phyloP scores from a whole-genome alignment of 2,888 invertebrate genomes.

The Esperia sulphurella region DNA sequence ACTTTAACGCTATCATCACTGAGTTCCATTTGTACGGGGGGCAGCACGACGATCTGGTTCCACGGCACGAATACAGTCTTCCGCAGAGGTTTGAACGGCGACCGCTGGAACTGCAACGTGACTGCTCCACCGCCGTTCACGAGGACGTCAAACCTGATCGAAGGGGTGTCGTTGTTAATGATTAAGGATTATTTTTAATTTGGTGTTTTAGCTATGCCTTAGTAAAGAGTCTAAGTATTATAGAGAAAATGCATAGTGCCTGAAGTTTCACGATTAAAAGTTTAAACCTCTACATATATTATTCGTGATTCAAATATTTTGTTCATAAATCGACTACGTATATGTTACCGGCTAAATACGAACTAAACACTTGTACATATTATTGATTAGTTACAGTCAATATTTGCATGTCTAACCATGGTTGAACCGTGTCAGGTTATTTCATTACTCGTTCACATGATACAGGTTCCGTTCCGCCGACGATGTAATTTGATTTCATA shows the following conservation, averaged over 20 bases:
- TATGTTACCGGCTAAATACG: not conserved
- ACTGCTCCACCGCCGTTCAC: slow-evolving; percentile 99
- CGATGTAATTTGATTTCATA: slow-evolving; percentile 55
- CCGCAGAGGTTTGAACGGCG: slow-evolving; percentile 93
- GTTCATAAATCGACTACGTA: too few species aligned
- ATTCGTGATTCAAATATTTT: too few species aligned
- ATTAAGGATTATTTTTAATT: too few species aligned
- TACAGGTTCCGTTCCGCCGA: slow-evolving; percentile 45
- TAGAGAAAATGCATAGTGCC: too few species aligned
- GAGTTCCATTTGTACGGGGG: slow-evolving; percentile 92
- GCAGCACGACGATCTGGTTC: slow-evolving; percentile 97
- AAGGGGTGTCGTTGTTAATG: not conserved
- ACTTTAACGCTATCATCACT: slow-evolving; percentile 84
- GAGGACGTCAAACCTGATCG: slow-evolving; percentile 95
- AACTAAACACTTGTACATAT: slow-evolving; percentile 9
- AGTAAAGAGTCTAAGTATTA: too few species aligned
- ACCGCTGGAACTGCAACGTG: slow-evolving; percentile 96
- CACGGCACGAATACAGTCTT: slow-evolving; percentile 97
- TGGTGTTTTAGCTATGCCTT: too few species aligned
- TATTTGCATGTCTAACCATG: slow-evolving; percentile 36
- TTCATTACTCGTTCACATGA: slow-evolving; percentile 52
- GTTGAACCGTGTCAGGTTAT: slow-evolving; percentile 42
- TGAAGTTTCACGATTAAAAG: too few species aligned
- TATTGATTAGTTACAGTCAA: slow-evolving; percentile 38
- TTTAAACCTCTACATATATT: too few species aligned